A percentile compares a stretch with the other conserved stretches of the same genome.
Conservation (phyloP, 2,888 invertebrate species). For the Zaprionus obscuricornis region DNA sequence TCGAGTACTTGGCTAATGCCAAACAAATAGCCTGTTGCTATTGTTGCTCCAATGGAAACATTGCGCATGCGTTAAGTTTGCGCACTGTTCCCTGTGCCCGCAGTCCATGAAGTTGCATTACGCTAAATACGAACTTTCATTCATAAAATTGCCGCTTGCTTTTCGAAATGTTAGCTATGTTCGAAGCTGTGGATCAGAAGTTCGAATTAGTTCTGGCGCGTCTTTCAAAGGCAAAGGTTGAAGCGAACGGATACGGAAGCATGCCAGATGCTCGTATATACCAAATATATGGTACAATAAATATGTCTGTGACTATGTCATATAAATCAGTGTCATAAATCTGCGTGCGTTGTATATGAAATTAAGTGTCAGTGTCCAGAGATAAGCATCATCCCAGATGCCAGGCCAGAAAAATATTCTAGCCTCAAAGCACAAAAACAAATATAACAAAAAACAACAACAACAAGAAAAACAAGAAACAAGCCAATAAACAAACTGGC, state of each 20-base stretch:
- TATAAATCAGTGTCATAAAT: conserved; percentile 72
- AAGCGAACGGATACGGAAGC: neutral
- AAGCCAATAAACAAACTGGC: conserved; percentile 45
- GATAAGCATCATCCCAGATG: conserved; percentile 42
- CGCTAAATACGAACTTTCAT: conserved; percentile 51
- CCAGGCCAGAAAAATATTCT: conserved; percentile 28
- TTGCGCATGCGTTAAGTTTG: conserved; percentile 40
- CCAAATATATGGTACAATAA: conserved; percentile 11
- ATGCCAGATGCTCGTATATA: neutral
- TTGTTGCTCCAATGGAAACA: neutral
- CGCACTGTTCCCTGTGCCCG: neutral
- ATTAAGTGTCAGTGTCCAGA: conserved; percentile 55
- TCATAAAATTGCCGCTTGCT: conserved; percentile 49
- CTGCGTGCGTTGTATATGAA: conserved; percentile 54
- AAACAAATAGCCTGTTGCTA: conserved; percentile 48
- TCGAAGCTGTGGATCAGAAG: neutral
- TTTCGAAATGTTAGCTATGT: conserved; percentile 38
- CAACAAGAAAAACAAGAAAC: conserved; percentile 9
- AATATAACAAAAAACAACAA: conserved; percentile 6
- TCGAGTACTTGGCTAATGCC: conserved; percentile 24
- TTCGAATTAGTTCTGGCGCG: conserved; percentile 58
- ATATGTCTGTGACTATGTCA: conserved; percentile 23
- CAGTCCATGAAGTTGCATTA: neutral
- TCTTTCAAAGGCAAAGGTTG: conserved; percentile 55
- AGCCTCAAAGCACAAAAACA: conserved; percentile 2